Evolutionary conservation across 2,797 vertebrate genomes (phyloP), one percentile per base, ranked within the genome.

Genomic region (Linurgus olivaceus): DNA sequence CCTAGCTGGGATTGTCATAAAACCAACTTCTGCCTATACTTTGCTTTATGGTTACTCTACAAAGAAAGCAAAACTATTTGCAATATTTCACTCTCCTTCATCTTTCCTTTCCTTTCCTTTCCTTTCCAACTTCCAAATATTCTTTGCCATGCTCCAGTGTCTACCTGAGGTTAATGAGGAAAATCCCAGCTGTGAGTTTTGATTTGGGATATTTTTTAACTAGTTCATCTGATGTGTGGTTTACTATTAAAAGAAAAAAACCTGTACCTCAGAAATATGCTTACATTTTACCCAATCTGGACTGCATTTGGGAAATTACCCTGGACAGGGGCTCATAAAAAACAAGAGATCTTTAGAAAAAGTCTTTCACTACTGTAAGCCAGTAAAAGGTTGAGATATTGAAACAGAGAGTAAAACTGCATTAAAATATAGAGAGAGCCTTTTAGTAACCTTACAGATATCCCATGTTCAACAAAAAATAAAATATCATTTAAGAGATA

Each of bases 1-100:
- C 92, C 96, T 95, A 96, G 93, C 88, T 96, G 97, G 54, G 88
- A 94, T 77, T 94, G 72, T 86, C 52, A 62, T 35, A 79, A 94
- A 94, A 97, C 57, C 29, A 58, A 40, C 61, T 94, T 90, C 52
- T 81, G 68, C 48, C 59, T 75, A 42, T 67, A 54, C 29, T 96
- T 88, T 68, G 58, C 74, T 84, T 96, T 21, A 52, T 45, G 38
- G 17, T 59, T 93, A 74, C 25, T 91, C 72, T 52, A 63, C 33
- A 65, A 75, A 74, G 67, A 96, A 93, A 86, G 25, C 11, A 20
- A 42, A 81, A 73, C 23, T 42, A 68, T 65, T 67, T 54, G 29
- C 47, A 66, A 10, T 20, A 26, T 48, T 89, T 93, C 58, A 59
- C 42, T 86, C 35, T 75, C 79, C 87, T 88, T 59, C 47, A 63